Base-by-base conservation (phyloP, 2,888 invertebrate species). In the Drosophila stalkeri region DNA sequence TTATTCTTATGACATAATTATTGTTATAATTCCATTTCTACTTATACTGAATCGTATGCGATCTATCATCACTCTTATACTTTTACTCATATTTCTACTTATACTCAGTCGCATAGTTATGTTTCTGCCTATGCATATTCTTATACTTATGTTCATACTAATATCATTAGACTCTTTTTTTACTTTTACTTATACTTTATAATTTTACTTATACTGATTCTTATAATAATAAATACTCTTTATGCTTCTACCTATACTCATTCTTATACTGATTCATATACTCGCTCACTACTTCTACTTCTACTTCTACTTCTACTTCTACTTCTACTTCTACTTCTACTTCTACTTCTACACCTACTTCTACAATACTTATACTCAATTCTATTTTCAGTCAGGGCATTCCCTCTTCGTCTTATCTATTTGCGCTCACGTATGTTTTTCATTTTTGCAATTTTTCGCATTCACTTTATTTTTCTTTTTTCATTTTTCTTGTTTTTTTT, bases 321-420 rank as follows among this genome's bases (percentile, higher is more conserved):
- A 18, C 8, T 51, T 33, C 6, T 14, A 20, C 3, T 5, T 33
- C 8, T 49, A 11, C 9, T 31, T 31, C 23, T 33, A 31, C 31
- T 47, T 31, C 31, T 31, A 31, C 31, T 31, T 37, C 14, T 5
- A 37, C 14, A 3, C 23, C 23, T 33, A 33, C 31, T 31, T n/a
- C 1, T 18, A 51, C 20, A 37, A 20, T 54, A 37, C 14, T 23
- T 23, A 37, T 23, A 1, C 16, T 11, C 16, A 12, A 55, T 20
- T 43, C 5, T 16, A 31, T 37, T n/a, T 35, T 18, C 5, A 23
- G 41, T 6, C 23, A 75, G 75, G 14, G 75, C 47, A 67, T 71
- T 41, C 14, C 2, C 8, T 9, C 2, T 51, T 68, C 55, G 44
- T 12, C 16, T n/a, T 14, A 35, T 47, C 20, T 23, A 54, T 64